Evolutionary conservation across 2,797 vertebrate species (phyloP), one percentile per base, ranked within the genome.

Genomic region (Xiphorhynchus erythropygius): DNA sequence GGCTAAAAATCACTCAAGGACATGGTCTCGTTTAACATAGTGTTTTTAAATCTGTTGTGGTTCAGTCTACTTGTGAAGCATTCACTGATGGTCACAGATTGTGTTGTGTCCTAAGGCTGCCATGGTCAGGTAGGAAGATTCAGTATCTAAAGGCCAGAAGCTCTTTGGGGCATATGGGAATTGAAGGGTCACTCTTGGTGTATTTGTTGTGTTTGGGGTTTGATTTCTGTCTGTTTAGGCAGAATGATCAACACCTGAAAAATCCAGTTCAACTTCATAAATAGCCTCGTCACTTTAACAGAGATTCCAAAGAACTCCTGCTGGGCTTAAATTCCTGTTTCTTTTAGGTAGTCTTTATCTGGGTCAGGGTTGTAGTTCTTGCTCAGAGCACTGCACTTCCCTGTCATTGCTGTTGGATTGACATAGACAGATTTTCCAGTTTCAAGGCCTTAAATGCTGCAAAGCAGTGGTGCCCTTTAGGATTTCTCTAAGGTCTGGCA

Each of bases 321-420:
- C 59, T 84, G 74, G 42, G 39, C 47, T 81, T 88, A 50, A 91
- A 79, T 88, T 93, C 44, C 37, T 55, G 13, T 55, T 90, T 83
- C 44, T 91, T 84, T 80, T 19, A 76, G 47, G 28, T 32, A 70
- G 24, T 32, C 16, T 46, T 75, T 93, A 41, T 87, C 44, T 93
- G 67, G 79, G 88, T 75, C 50, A 69, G 74, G 42, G 46, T 25
- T 84, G 65, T 86, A 87, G 27, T 30, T 91, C 57, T 86, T 50
- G 47, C 39, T 88, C n/a, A 53, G 76, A 80, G 62, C 25, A 3
- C 64, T 75, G 53, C 19, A 21, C 39, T 93, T 62, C 39, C 32
- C 25, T 74, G 18, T 90, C 27, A 10, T 28, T 84, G 32, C 80
- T 75, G 18, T 59, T 93, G 65, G 24, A 87, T 33, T 74, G 49